phyloP scores from a whole-genome alignment of 2,888 invertebrate genomes.

The Clostera curtula region DNA sequence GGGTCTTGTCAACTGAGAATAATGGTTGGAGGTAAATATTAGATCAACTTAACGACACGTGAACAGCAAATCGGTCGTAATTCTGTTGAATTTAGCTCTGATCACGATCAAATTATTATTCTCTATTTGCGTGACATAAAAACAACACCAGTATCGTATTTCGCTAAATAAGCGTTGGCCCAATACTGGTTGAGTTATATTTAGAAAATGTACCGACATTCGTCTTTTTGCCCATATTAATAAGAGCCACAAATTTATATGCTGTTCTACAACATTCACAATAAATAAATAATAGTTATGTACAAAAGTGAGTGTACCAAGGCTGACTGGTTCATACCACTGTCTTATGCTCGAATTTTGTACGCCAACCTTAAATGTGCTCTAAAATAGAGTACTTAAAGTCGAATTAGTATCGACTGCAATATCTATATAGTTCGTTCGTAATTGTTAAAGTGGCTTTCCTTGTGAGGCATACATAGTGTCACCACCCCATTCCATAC shows the following conservation, averaged over 20 bases:
- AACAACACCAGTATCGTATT: no score
- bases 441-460: conserved; percentile 41
- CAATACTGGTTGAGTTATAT: no score
- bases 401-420: conserved; percentile 11
- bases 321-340: conserved; percentile 41
- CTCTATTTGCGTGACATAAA: no score
- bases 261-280: conserved; percentile 41
- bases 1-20: no score
- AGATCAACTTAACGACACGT: no score
- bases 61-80: no score
- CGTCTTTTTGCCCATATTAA: conserved; percentile 23
- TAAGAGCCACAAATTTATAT: conserved; percentile 26
- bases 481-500: no score
- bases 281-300: conserved; percentile 30
- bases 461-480: conserved; percentile 35
- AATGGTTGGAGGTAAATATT: no score
- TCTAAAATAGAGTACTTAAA: conserved; percentile 24
- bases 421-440: conserved; percentile 21
- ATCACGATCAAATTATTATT: no score
- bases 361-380: conserved; percentile 31
- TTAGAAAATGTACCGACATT: conserved; percentile 17
- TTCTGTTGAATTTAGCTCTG: no score
- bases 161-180: no score
- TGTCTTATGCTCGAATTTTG: conserved; percentile 37
- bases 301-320: conserved; percentile 58